These are phyloP conservation scores for Haliclona indistincta DNA, from an alignment of 37 sponge, comb jelly and placozoan species.

Conservation along the genomic window DNA sequence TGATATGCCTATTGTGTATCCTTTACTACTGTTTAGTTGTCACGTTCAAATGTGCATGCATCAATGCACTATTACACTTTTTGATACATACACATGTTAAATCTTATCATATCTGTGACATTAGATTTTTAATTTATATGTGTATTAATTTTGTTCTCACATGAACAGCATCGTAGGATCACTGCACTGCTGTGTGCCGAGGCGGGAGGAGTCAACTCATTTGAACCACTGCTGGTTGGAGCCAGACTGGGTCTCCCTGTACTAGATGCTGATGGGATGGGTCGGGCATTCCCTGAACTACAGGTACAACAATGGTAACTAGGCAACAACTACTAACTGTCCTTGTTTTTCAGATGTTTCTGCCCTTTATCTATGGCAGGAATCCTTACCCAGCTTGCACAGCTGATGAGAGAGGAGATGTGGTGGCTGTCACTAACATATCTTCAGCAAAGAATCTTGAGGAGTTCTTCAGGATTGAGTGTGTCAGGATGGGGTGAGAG, in stretches of 20 bases:
- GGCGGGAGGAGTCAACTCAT: slow-evolving; percentile 74
- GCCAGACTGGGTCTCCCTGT: slow-evolving; percentile 68
- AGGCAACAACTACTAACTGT: background rate
- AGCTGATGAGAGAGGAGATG: slow-evolving; percentile 66
- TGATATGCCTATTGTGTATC: too few species aligned
- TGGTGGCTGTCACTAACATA: slow-evolving; percentile 28
- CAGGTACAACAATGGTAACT: slow-evolving; percentile 18
- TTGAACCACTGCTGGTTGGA: slow-evolving; percentile 77
- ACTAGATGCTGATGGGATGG: slow-evolving; percentile 90
- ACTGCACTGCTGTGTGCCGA: slow-evolving; percentile 61
- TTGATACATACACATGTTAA: too few species aligned
- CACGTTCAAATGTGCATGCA: too few species aligned
- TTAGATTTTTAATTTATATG: too few species aligned
- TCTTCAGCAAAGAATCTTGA: slow-evolving; percentile 49
- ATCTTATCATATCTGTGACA: too few species aligned
- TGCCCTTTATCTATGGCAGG: slow-evolving; percentile 68
- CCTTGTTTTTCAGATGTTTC: slow-evolving; percentile 64
- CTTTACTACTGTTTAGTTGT: too few species aligned
- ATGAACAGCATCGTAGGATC: slow-evolving; percentile 45
- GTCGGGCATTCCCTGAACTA: slow-evolving; percentile 87
- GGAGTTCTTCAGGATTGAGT: slow-evolving; percentile 59
- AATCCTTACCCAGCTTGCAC: slow-evolving; percentile 48
- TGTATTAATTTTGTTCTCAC: too few species aligned
- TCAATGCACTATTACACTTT: too few species aligned
- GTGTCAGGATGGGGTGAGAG: slow-evolving; percentile 77